Percentiles rank a stretch among this genome's conserved stretches.
phyloP scores from a whole-genome alignment of 2,888 invertebrate genomes.

The Hirtodrosophila cameraria region DNA sequence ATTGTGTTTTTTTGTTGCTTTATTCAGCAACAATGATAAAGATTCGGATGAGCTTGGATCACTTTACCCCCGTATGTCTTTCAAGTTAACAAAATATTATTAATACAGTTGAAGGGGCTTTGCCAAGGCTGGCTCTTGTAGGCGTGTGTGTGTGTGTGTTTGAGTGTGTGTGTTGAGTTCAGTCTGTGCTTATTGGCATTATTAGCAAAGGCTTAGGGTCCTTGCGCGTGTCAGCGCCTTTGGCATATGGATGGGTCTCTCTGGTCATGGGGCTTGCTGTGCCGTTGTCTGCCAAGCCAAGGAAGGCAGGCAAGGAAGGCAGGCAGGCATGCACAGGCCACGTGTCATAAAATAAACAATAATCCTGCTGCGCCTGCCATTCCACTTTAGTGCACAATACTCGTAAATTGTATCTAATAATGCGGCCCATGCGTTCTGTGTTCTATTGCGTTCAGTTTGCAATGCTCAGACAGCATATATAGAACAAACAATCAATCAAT shows the following conservation, averaged over 20 bases:
- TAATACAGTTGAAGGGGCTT: slow-evolving; percentile 56
- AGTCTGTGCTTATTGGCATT: slow-evolving; percentile 66
- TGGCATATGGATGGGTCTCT: slow-evolving; percentile 30
- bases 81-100: slow-evolving; percentile 63
- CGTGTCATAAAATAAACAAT: slow-evolving; percentile 80
- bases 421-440: slow-evolving; percentile 62
- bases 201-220: slow-evolving; percentile 73
- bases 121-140: not conserved
- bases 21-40: slow-evolving; percentile 48
- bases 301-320: not conserved
- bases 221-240: slow-evolving; percentile 68
- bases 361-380: slow-evolving; percentile 76
- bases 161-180: slow-evolving; percentile 13
- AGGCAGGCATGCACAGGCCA: slow-evolving; percentile 39
- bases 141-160: slow-evolving; percentile 1
- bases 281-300: not conserved
- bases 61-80: slow-evolving; percentile 15
- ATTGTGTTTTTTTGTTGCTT: slow-evolving; percentile 25
- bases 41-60: slow-evolving; percentile 37
- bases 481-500: slow-evolving; percentile 80
- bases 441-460: slow-evolving; percentile 40
- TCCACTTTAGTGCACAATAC: slow-evolving; percentile 74
- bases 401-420: slow-evolving; percentile 79
- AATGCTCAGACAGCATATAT: slow-evolving; percentile 56
- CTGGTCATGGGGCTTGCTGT: slow-evolving; percentile 8